These are phyloP conservation scores for Phalangium opilio DNA, from an alignment of 2,888 invertebrate genomes.

Conservation along the genomic window DNA sequence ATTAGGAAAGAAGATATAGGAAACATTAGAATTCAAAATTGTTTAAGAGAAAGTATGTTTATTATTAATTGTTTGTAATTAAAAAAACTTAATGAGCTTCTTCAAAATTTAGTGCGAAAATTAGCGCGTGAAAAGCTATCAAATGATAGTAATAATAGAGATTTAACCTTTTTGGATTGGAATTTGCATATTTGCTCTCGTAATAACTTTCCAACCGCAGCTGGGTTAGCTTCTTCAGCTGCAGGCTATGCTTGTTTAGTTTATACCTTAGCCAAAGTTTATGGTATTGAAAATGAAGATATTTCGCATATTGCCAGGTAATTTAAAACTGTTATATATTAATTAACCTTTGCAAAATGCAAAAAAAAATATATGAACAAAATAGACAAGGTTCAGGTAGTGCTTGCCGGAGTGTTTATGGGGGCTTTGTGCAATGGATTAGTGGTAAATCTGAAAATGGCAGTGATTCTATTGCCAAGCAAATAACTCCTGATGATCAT, in stretches of 20 bases:
- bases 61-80: too few relatives aligned
- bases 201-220: constrained; percentile 97
- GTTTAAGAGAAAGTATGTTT: constrained; percentile 50
- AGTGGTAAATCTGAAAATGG: constrained; percentile 23
- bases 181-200: constrained; percentile 67
- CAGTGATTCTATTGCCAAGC: constrained; percentile 26
- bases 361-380: too few relatives aligned
- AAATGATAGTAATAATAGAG: not conserved
- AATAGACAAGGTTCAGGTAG: constrained; percentile 60
- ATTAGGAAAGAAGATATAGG: constrained; percentile 45
- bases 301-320: constrained; percentile 61
- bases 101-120: constrained; percentile 35
- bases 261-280: constrained; percentile 54
- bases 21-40: constrained; percentile 56
- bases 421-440: constrained; percentile 88
- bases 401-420: constrained; percentile 84
- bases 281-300: constrained; percentile 49
- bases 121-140: constrained; percentile 35
- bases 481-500: constrained; percentile 50
- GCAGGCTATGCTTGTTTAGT: constrained; percentile 94
- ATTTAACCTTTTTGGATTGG: constrained; percentile 37
- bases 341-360: not conserved
- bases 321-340: constrained; percentile 11
- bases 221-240: constrained; percentile 94
- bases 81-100: not conserved